Evolutionary conservation across 2,113 vertebrate genomes (phyloP).

Genomic region (Pagrus major): DNA sequence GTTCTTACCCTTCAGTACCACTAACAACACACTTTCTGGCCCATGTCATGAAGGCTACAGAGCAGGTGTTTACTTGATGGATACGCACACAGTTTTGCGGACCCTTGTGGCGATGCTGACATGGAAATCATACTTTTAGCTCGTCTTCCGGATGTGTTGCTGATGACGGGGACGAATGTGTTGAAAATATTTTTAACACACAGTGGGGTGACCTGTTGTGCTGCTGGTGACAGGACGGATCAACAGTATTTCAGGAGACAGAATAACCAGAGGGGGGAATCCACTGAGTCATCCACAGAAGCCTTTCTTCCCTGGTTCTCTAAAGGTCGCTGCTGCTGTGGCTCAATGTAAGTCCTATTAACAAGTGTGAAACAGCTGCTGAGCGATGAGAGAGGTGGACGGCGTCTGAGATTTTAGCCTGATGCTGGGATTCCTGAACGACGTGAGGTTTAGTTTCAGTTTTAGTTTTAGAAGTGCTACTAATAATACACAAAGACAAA

Average conservation of each 20-base stretch:
- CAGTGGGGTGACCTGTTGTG: neutral
- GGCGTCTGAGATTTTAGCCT: neutral
- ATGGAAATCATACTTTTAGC: neutral
- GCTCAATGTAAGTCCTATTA: constrained; percentile 2
- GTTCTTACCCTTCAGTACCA: neutral
- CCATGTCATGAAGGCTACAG: neutral
- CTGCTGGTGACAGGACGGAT: neutral
- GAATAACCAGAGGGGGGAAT: neutral
- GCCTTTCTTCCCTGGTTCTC: neutral
- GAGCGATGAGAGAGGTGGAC: neutral
- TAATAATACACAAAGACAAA: neutral
- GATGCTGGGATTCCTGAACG: neutral
- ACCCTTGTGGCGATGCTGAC: neutral
- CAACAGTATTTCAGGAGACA: neutral
- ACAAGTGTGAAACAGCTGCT: constrained; percentile 7
- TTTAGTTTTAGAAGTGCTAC: neutral
- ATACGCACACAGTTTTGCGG: neutral
- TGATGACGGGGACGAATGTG: neutral
- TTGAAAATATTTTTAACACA: neutral
- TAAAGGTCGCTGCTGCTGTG: constrained; percentile 1
- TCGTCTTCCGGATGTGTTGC: too few relatives aligned
- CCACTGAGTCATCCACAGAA: neutral
- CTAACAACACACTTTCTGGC: neutral
- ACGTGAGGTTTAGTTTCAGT: neutral
- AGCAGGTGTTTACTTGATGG: neutral